Base-by-base conservation (phyloP, 2,113 vertebrate genomes). In the Actenoides lindsayi region DNA sequence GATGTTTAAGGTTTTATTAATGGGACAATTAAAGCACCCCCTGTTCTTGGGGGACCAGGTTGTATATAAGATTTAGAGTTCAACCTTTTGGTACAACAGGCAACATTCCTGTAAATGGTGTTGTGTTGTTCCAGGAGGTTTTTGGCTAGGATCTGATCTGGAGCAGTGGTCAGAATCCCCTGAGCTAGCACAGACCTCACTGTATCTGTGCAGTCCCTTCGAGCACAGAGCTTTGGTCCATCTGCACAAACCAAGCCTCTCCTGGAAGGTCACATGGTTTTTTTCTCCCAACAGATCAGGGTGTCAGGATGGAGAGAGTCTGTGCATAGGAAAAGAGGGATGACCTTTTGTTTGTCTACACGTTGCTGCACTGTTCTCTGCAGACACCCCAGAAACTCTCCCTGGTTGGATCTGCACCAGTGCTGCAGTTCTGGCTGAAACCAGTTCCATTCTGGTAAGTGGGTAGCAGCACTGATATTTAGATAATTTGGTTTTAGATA, bases 1-100 rank as follows among this genome's bases (percentile, higher is more conserved):
- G 48, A 71, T 96, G 93, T 76, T 76, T 90, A 92, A 94, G 92
- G 53, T 84, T 95, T 97, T 79, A 48, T 94, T 92, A 92, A 91
- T 89, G 56, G 78, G 41, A 68, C 16, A 57, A 28, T 31, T 89
- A 60, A 78, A 93, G 68, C 27, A 41, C 1, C 3, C 3, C 3
- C 4, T 75, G 10, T 73, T 73, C 37, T 39, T 35, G 1, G 12
- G 20, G 25, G 70, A 16, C 7, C 0, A 1, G 24, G 10, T 21
- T 37, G 5, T 71, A 8, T 13, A 28, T 14, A n/a, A 54, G 16
- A 59, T 74, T 65, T 76, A 59, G 68, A 60, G 8, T 3, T 35
- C 42, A 68, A 2, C 13, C 4, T 24, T 59, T 6, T 68, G 64
- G 27, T 44, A 48, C 12, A 62, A 54, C 25, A 74, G 77, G 31